Conservation (phyloP, 2,797 vertebrate genomes). For the Brachyrhaphis roseni region DNA sequence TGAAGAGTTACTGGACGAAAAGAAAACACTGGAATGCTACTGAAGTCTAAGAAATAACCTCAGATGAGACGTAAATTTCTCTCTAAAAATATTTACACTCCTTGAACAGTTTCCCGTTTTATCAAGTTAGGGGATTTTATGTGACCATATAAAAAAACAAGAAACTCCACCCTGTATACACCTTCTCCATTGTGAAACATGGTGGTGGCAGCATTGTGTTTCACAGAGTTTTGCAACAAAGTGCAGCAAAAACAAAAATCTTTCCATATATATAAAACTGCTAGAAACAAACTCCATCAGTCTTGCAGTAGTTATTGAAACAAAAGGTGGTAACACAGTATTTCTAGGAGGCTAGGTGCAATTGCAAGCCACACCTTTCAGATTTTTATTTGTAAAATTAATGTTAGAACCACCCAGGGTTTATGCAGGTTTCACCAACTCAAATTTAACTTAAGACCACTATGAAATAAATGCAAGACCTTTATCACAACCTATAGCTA, state of each 20-base stretch:
- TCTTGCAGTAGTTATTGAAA: background rate
- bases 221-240: background rate
- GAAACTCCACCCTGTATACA: background rate
- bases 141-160: background rate
- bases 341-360: background rate
- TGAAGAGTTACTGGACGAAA: slow-evolving; percentile 48
- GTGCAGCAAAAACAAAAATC: background rate
- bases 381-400: background rate
- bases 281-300: background rate
- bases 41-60: background rate
- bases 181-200: background rate
- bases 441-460: no score
- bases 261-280: background rate
- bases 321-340: background rate
- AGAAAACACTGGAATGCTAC: slow-evolving; percentile 50
- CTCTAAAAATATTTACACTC: background rate
- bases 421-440: no score
- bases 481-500: no score
- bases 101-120: background rate
- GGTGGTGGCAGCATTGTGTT: background rate
- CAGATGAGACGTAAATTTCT: slow-evolving; percentile 57
- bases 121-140: background rate
- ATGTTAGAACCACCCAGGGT: background rate
- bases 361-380: background rate
- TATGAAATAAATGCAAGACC: no score